These are phyloP conservation scores for Phrixothrix hirtus DNA, from an alignment of 2,888 invertebrate genomes.

Conservation along the genomic window DNA sequence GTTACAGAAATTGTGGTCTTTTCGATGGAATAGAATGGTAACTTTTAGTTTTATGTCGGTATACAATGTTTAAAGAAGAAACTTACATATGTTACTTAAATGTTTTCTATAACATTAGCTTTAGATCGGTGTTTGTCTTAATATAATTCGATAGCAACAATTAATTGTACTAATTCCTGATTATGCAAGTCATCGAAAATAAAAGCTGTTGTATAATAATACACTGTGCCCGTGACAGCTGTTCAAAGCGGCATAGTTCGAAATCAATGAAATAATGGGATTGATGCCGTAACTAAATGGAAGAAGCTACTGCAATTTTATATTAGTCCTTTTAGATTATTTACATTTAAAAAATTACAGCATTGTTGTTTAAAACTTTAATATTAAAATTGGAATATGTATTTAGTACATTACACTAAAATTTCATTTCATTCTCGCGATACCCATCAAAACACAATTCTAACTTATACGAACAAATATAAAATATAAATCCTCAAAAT, in stretches of 20 bases:
- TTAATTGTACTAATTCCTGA: conserved; percentile 16
- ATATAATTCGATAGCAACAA: conserved; percentile 16
- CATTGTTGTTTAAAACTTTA: neutral
- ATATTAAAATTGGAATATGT: too few species aligned
- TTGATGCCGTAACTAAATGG: neutral
- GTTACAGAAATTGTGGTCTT: conserved; percentile 51
- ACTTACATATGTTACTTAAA: too few species aligned
- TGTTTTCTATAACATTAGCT: too few species aligned
- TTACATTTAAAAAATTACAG: too few species aligned
- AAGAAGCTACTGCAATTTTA: neutral
- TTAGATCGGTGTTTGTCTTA: conserved; percentile 16
- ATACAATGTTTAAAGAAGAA: conserved; percentile 15
- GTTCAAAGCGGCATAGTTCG: conserved; percentile 10
- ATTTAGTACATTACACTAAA: too few species aligned
- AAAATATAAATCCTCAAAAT: too few species aligned
- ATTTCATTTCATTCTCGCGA: too few species aligned
- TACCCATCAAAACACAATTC: too few species aligned
- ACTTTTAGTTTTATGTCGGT: conserved; percentile 36
- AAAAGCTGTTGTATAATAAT: conserved; percentile 23
- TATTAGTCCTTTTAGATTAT: too few species aligned
- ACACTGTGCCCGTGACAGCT: conserved; percentile 13
- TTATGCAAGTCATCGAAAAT: conserved; percentile 31
- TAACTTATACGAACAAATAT: too few species aligned
- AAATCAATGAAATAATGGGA: conserved; percentile 18
- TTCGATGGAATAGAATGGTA: conserved; percentile 48